A percentile compares a stretch with the other conserved stretches of the same genome.
These are phyloP conservation scores for Harpagifer antarcticus DNA, from an alignment of 2,797 vertebrate species.

Conservation along the genomic window DNA sequence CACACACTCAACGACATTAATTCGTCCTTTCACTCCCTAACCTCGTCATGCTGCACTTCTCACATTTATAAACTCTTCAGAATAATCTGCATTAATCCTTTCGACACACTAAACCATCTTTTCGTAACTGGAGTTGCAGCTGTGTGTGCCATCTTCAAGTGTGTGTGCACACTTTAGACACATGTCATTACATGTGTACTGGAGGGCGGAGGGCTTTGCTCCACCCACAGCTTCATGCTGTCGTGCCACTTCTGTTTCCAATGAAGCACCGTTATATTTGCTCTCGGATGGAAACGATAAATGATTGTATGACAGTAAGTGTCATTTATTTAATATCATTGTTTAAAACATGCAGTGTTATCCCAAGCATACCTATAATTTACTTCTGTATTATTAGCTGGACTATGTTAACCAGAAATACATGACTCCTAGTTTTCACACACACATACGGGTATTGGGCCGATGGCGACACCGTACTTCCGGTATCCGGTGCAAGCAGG, in stretches of 20 bases:
- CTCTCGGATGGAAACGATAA: no score
- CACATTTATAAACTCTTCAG: slow-evolving; percentile 56
- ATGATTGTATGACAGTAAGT: no score
- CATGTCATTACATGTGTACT: slow-evolving; percentile 43
- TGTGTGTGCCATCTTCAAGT: slow-evolving; percentile 49
- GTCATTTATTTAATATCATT: no score
- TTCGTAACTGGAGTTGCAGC: slow-evolving; percentile 56
- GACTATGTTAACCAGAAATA: no score
- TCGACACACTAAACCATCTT: slow-evolving; percentile 39
- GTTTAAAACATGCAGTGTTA: no score
- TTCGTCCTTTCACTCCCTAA: slow-evolving; percentile 25
- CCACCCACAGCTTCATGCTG: slow-evolving; percentile 32
- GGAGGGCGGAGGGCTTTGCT: slow-evolving; percentile 28
- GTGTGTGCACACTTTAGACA: slow-evolving; percentile 36
- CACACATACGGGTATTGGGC: no score
- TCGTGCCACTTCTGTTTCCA: slow-evolving; percentile 29
- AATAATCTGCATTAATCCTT: slow-evolving; percentile 62
- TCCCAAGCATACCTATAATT: no score
- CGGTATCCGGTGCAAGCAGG: no score
- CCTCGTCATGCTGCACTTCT: slow-evolving; percentile 31
- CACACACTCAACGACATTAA: not conserved
- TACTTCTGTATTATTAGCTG: no score
- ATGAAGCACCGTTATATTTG: slow-evolving; percentile 15
- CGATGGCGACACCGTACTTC: no score
- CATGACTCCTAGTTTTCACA: no score